Percentiles rank a stretch among this genome's conserved stretches.
These are phyloP conservation scores for Diacarnus erythraeanus DNA, from an alignment of 37 sponge, comb jelly and placozoan genomes.

Conservation along the genomic window DNA sequence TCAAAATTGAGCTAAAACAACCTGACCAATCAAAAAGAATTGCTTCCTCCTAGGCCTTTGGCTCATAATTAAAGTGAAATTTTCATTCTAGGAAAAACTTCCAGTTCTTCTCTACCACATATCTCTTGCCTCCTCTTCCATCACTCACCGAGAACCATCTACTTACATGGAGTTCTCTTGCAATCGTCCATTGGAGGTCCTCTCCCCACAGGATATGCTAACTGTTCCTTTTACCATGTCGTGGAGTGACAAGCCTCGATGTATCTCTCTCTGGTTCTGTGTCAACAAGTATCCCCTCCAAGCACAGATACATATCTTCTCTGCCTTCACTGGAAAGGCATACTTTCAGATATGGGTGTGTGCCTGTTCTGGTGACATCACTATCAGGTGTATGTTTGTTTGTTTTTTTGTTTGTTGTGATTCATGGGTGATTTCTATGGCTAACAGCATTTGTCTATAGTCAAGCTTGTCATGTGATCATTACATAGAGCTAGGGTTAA, in stretches of 20 bases:
- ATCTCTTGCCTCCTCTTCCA: neutral
- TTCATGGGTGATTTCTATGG: too few species aligned
- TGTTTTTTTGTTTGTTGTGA: too few species aligned
- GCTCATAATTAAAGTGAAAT: neutral
- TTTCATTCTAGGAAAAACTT: constrained; percentile 26
- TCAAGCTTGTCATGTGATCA: too few species aligned
- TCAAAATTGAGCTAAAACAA: neutral
- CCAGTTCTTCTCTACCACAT: constrained; percentile 38
- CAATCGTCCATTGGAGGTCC: constrained; percentile 12
- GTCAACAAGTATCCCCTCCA: constrained; percentile 56
- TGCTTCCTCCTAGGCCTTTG: too few species aligned
- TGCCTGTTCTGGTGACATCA: constrained; percentile 64
- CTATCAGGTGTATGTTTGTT: constrained; percentile 53
- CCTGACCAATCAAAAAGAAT: too few species aligned
- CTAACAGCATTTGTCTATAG: too few species aligned
- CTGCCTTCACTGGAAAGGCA: constrained; percentile 27
- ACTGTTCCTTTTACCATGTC: constrained; percentile 30
- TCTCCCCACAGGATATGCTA: constrained; percentile 35
- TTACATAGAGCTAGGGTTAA: too few species aligned
- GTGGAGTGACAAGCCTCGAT: constrained; percentile 33
- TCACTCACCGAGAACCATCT: constrained; percentile 36
- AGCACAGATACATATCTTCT: constrained; percentile 49
- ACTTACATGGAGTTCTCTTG: constrained; percentile 61
- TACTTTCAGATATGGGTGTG: constrained; percentile 71
- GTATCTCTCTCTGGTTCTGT: constrained; percentile 70